Evolutionary conservation across 2,113 vertebrate species (phyloP).

Genomic region (Atrichornis clamosus): DNA sequence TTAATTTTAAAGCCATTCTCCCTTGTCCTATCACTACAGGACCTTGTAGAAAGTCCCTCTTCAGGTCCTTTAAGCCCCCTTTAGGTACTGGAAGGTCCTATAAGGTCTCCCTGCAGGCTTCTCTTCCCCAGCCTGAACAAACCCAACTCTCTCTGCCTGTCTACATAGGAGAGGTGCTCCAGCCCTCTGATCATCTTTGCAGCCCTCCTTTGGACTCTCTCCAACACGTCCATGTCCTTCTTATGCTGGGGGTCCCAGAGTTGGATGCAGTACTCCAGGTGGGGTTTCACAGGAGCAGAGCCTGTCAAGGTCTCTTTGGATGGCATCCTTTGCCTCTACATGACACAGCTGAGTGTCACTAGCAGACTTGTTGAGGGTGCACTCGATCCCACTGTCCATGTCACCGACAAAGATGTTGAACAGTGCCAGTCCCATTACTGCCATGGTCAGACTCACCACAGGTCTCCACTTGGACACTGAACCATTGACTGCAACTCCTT

Average conservation of each 20-base stretch:
- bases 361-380: background rate
- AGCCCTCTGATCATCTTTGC: background rate
- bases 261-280: background rate
- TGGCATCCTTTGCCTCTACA: background rate
- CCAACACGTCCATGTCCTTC: background rate
- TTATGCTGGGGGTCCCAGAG: background rate
- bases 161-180: background rate
- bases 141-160: background rate
- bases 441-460: background rate
- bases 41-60: background rate
- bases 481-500: background rate
- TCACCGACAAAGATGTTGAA: background rate
- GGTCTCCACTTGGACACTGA: background rate
- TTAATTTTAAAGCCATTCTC: background rate
- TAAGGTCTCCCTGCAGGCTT: background rate
- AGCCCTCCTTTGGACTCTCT: background rate
- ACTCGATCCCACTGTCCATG: background rate
- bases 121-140: background rate
- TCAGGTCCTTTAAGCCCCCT: accelerated
- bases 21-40: background rate
- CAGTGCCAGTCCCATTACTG: background rate
- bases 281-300: accelerated
- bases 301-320: background rate
- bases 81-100: background rate
- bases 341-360: background rate